Base-by-base conservation (phyloP, 2,888 invertebrate species). In the Temnothorax unifasciatus region DNA sequence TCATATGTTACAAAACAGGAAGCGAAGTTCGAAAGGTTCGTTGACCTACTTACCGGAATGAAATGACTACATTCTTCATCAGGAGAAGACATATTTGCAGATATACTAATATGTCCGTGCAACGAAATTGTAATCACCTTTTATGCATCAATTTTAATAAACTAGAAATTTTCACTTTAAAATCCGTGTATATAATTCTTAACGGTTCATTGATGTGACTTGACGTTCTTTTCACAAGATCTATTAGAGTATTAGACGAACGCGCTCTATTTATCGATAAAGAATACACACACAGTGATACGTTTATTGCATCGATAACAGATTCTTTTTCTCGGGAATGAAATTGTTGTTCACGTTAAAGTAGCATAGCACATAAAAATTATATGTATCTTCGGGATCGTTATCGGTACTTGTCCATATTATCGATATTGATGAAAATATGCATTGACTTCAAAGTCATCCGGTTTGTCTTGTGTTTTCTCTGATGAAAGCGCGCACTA, bases 171-270 rank as follows among this genome's bases (percentile, higher is more conserved):
- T 76, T 5, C 34, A 54, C 47, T 34, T 15, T 15, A 29, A 38
- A 50, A 47, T 38, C 13, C 2, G 34, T 2, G 21, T 34, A 15
- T 59, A 6, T 13, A 5, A 38, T 41, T 41, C n/a, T 44, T 29
- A 18, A 54, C 54, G 15, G 44, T 29, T 44, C 5, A 68, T 44
- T 38, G 47, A 34, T 6, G 1, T 73, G 75, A 38, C 79, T 71
- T 34, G 38, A 83, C 81, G 79, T 74, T 85, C 85, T 85, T 84
- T 74, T 18, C 21, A 3, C 47, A 25, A 29, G 29, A 57, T 64
- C 44, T 38, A 9, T 34, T 34, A 34, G 34, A 34, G 34, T 34
- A 64, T 54, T 64, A 63, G 15, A 68, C 29, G 3, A 41, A 41
- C 29, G 34, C 25, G 6, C n/a, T 54, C n/a, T 69, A 29, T 21